These are phyloP conservation scores for Tenthredo notha DNA, from an alignment of 2,888 invertebrate genomes.

Conservation along the genomic window DNA sequence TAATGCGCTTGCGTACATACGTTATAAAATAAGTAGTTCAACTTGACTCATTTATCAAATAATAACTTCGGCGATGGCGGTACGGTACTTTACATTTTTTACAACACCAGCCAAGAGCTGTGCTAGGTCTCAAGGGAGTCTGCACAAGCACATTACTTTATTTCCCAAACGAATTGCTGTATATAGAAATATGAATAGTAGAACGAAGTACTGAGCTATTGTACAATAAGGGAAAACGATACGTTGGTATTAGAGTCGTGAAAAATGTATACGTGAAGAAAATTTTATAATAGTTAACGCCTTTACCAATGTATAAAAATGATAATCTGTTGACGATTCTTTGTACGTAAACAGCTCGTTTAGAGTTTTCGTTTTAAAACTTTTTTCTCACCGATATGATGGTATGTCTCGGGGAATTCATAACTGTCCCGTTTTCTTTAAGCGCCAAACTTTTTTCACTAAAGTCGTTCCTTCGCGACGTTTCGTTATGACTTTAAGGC, in stretches of 20 bases:
- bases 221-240: background rate
- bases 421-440: conserved; percentile 6
- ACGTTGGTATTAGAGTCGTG: background rate
- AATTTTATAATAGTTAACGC: background rate
- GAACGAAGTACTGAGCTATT: background rate
- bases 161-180: conserved; percentile 17
- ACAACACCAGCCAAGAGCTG: conserved; percentile 24
- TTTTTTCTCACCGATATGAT: background rate
- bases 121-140: background rate
- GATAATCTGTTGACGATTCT: background rate
- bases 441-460: conserved; percentile 26
- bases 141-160: conserved; percentile 27
- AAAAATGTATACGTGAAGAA: background rate
- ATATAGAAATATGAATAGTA: background rate
- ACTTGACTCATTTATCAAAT: conserved; percentile 41
- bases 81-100: conserved; percentile 19
- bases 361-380: background rate
- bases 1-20: conserved; percentile 5
- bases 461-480: conserved; percentile 12
- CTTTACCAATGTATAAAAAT: background rate
- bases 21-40: conserved; percentile 26
- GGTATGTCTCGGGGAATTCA: background rate
- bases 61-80: conserved; percentile 19
- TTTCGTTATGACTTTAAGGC: conserved; percentile 22
- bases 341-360: background rate